Conservation (phyloP, 2,113 vertebrate genomes). For the Channa argus region DNA sequence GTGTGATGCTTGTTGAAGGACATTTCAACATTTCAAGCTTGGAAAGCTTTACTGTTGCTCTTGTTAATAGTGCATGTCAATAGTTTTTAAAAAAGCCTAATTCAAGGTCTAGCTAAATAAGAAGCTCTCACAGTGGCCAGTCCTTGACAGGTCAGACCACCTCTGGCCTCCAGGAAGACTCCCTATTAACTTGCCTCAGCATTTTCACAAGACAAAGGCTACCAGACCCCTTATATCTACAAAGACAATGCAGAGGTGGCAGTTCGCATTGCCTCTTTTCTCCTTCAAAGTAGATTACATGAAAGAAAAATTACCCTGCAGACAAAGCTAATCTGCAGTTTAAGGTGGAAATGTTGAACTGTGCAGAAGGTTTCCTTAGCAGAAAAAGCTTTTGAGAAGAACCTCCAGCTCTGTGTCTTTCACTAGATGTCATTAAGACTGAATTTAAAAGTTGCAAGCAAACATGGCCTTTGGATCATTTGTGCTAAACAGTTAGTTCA, state of each 20-base stretch:
- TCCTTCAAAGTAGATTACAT: constrained; percentile 65
- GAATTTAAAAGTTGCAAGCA: constrained; percentile 9
- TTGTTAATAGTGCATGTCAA: no score
- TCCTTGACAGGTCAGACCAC: constrained; percentile 46
- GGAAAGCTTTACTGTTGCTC: no score
- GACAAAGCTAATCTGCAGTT: constrained; percentile 54
- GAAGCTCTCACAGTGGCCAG: constrained; percentile 14
- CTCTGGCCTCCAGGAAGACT: constrained; percentile 49
- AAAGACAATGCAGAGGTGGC: constrained; percentile 67
- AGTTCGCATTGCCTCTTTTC: constrained; percentile 56
- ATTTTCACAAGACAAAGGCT: constrained; percentile 68
- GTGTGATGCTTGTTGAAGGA: no score
- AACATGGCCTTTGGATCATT: constrained; percentile 46
- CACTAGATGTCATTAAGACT: constrained; percentile 28
- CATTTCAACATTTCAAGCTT: no score
- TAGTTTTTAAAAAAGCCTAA: no score
- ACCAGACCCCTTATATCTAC: constrained; percentile 56
- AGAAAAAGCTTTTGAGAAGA: constrained; percentile 18
- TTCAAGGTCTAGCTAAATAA: constrained; percentile 20
- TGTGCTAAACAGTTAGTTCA: constrained; percentile 24
- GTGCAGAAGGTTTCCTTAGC: constrained; percentile 40
- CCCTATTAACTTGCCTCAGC: constrained; percentile 69
- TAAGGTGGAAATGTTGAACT: constrained; percentile 37
- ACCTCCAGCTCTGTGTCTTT: constrained; percentile 18
- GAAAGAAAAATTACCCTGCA: constrained; percentile 59